Base-by-base conservation (phyloP, 2,888 invertebrate species). In the Lamellibrachia satsuma region DNA sequence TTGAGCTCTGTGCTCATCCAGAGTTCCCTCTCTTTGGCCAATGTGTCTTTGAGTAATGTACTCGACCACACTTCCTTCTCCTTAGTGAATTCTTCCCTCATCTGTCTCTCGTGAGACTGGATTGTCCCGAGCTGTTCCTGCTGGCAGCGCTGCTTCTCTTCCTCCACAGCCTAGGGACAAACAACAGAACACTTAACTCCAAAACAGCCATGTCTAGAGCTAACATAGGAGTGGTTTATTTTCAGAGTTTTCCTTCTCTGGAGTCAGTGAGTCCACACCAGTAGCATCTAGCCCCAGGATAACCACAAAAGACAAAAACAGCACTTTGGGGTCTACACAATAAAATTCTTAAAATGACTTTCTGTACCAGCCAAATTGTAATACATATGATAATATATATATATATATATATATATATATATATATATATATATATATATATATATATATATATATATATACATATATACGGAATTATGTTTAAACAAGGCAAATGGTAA, bases 51-150 rank as follows among this genome's bases (percentile, higher is more conserved):
- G 75, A 75, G 75, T 22, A 75, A 15, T 15, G 75, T 75, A 22
- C 75, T 75, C 22, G 75, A 75, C 75, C 75, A 75, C 15, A 75
- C 15, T 22, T 75, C 75, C 22, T 75, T 75, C 75, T 75, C 75
- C n/a, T 22, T 75, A 22, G n/a, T 22, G 75, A 75, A 75, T 15
- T 75, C 75, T 75, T 75, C 75, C 22, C 22, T 75, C 75, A 75
- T 75, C 75, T 75, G 75, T 75, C 75, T 75, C 75, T 75, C 75
- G 22, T 75, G 75, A 75, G 75, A 75, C 75, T 75, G 15, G 75
- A 75, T 15, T 11, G 75, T 22, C 4, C n/a, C 75, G 6, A 75
- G 22, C 75, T 75, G 75, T 22, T 75, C 75, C 75, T 75, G 75
- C 22, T 22, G 75, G n/a, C 75, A 75, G 75, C 22, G 22, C 22